Base-by-base conservation (phyloP, 2,888 invertebrate species). In the Laothoe populi region DNA sequence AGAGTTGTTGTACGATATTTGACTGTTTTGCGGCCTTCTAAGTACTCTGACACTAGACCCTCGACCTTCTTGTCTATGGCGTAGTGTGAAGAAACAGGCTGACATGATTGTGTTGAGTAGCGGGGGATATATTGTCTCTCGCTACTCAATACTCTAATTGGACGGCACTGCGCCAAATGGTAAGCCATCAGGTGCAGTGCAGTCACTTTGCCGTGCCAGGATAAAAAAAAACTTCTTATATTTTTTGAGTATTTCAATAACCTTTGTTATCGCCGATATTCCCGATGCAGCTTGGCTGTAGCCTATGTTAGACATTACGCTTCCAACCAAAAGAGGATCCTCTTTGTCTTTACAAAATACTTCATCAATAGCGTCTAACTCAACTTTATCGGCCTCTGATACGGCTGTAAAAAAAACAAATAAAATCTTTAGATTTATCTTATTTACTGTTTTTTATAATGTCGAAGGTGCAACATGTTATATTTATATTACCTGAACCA, bases 351-450 rank as follows among this genome's bases (percentile, higher is more conserved):
- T 74, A 72, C 94, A 94, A 75, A 94, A 94, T 2, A 94, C 88
- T 64, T 94, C 88, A 44, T 93, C 90, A 62, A 95, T 88, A 4
- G 94, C 92, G 73, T 94, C 93, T 26, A 95, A 83, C 78, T 96
- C 96, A 65, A 94, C 90, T 57, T 95, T 95, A 75, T 96, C 96
- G 19, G 94, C 93, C 8, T 92, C 84, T 40, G 81, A 94, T 11
- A 94, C 94, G 61, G 73, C 83, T 81, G 67, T 8, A 63, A 67
- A 10, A n/a, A 23, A 31, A 57, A 57, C 24, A 31, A 45, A 31
- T 8, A n/a, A 42, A 16, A 42, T 3, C 26, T 4, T 38, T 31
- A 5, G 1, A 31, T 5, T 31, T 31, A 4, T 35, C 1, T 35
- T 35, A 35, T 35, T 35, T 2, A 31, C 7, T 31, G 31, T 4